phyloP scores from a whole-genome alignment of 2,113 vertebrate genomes.

The Leptosomus discolor region DNA sequence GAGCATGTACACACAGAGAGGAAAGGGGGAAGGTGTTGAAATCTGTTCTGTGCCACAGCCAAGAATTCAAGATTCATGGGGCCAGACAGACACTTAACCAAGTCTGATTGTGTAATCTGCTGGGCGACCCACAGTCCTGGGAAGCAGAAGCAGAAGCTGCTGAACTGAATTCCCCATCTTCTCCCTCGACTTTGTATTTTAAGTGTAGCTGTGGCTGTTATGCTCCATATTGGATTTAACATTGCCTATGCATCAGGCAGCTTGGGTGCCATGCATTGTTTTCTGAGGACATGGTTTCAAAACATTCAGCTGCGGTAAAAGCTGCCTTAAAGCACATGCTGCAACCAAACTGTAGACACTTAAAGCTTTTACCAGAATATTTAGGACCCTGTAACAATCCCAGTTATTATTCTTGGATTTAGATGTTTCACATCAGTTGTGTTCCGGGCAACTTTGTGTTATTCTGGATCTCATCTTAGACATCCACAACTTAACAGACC shows the following conservation, averaged over 20 bases:
- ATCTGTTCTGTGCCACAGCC: neutral
- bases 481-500: neutral
- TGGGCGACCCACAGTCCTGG: neutral
- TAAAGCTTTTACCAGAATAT: neutral
- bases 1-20: neutral
- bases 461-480: neutral
- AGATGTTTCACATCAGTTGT: neutral
- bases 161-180: neutral
- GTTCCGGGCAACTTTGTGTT: neutral
- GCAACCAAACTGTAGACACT: neutral
- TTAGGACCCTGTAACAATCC: neutral
- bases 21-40: slow-evolving; percentile 41
- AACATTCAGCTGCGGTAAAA: neutral
- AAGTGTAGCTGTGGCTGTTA: neutral
- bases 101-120: neutral
- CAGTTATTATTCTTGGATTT: neutral
- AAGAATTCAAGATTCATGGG: slow-evolving; percentile 25
- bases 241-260: neutral
- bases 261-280: accelerated
- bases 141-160: neutral
- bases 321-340: neutral
- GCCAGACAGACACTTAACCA: slow-evolving; percentile 33
- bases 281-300: neutral
- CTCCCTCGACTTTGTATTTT: neutral
- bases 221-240: neutral